Base-by-base conservation (phyloP, 2,888 invertebrate genomes). In the Anthrax anthrax region DNA sequence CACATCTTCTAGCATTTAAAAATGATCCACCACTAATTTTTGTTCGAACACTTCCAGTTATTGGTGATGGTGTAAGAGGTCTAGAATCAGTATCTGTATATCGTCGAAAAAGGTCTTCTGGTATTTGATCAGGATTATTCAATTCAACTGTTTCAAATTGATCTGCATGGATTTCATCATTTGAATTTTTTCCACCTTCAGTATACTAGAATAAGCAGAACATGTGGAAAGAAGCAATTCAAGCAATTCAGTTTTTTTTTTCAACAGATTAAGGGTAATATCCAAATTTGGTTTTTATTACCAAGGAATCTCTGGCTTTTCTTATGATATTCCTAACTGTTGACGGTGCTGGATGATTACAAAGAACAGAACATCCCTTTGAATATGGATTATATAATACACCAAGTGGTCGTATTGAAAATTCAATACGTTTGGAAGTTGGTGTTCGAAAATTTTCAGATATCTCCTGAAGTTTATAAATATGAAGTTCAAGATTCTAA, bases 81-180 rank as follows among this genome's bases (percentile, higher is more conserved):
- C 88, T 72, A 0, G 88, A 89, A 61, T 88, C 88, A 0, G 86
- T 88, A 56, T 87, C 86, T 0, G 87, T 83, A 58, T 87, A 88
- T 51, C 83, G 80, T 57, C 82, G 72, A 62, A 83, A 84, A 58
- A 84, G 72, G 62, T 83, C 83, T 57, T 84, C 84, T 1, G 83
- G 82, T 53, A 84, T 80, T 55, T 78, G 76, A 54, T 81, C 81
- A 49, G 56, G 45, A 41, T 62, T 64, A 47, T 50, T 47, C 16
- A 44, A 45, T 12, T 44, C 16, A 8, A 29, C 44, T 16, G 37
- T 37, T 16, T 47, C 44, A 18, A 40, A 49, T 27, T 44, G 42
- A 5, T 45, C 50, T n/a, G 40, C 44, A 13, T 47, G 45, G 5
- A 42, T 18, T 5, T 41, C 44, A 42, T 47, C 43, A 14, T 42